Evolutionary conservation across 2,888 invertebrate genomes (phyloP), one percentile per base, ranked within the genome.

Genomic region (Phortica magna): DNA sequence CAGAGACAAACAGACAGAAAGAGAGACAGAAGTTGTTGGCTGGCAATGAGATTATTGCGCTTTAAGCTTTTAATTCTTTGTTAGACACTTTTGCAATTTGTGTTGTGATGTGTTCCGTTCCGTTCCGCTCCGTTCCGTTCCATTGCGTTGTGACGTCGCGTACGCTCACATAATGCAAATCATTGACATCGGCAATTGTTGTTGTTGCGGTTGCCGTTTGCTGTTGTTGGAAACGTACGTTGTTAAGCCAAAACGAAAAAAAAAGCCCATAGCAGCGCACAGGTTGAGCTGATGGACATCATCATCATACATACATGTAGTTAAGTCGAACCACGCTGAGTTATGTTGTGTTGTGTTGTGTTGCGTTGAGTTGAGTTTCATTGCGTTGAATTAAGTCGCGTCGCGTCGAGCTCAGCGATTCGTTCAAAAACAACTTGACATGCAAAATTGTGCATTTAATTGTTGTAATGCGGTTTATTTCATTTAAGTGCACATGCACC

Each of bases 1-100:
- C n/a, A n/a, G n/a, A n/a, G 48, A 70, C 53, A 53, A 2, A 70
- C 70, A 72, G 39, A 55, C 72, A 59, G 14, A 17, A 41, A 61
- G 12, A 39, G 12, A 42, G n/a, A 2, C 31, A 31, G 31, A 31
- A 31, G 31, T 31, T 31, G 31, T 31, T 42, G 14, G 19, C 59
- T 4, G 5, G 78, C 84, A 83, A 81, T 75, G 78, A 84, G 85
- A 85, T 85, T 84, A 84, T 87, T 83, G 80, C 76, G 80, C 83
- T 88, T 86, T 86, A 85, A 85, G 84, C 85, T 82, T 85, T 85
- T 84, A 88, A 85, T 82, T 81, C 87, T 84, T 84, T 88, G 88
- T 88, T 85, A 81, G 83, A 82, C 86, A 84, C 84, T 87, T 87
- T 85, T 79, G 82, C 68, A 78, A 81, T 80, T 80, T 76, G 76